Evolutionary conservation across 2,888 invertebrate genomes (phyloP).

Genomic region (Agrypnus murinus): DNA sequence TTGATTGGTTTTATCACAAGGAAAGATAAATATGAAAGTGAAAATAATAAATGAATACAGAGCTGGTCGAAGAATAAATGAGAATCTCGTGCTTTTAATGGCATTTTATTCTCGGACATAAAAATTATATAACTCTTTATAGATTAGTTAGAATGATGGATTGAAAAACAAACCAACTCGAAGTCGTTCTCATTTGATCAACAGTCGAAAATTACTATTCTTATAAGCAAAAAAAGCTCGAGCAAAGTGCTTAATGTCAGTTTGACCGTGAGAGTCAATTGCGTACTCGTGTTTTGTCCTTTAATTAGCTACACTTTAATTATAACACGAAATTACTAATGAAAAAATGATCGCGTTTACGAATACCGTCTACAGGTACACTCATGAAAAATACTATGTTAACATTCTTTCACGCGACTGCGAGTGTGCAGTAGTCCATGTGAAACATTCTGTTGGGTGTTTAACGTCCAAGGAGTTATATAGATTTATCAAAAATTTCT

Average conservation of each 20-base stretch:
- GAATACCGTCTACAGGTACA: constrained; percentile 60
- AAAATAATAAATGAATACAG: too few species aligned
- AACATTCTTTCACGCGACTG: constrained; percentile 66
- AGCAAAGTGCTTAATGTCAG: constrained; percentile 43
- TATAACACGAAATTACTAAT: constrained; percentile 64
- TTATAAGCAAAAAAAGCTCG: constrained; percentile 38
- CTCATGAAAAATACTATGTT: constrained; percentile 61
- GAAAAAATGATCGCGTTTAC: constrained; percentile 65
- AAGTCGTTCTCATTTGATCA: constrained; percentile 34
- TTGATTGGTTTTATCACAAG: too few species aligned
- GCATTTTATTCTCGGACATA: too few species aligned
- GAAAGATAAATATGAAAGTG: too few species aligned
- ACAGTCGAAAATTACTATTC: constrained; percentile 38
- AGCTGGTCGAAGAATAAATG: too few species aligned
- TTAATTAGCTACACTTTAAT: constrained; percentile 65
- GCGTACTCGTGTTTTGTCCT: constrained; percentile 58
- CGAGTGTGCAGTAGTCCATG: constrained; percentile 58
- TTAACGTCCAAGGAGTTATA: constrained; percentile 1
- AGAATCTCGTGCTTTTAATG: too few species aligned
- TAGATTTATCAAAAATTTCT: constrained; percentile 29
- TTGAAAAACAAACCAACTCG: constrained; percentile 16
- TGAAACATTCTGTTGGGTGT: constrained; percentile 42
- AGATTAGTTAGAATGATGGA: neutral
- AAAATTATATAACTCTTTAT: neutral
- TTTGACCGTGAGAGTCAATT: constrained; percentile 53